phyloP scores from a whole-genome alignment of 2,797 vertebrate species.

The Tapera naevia region DNA sequence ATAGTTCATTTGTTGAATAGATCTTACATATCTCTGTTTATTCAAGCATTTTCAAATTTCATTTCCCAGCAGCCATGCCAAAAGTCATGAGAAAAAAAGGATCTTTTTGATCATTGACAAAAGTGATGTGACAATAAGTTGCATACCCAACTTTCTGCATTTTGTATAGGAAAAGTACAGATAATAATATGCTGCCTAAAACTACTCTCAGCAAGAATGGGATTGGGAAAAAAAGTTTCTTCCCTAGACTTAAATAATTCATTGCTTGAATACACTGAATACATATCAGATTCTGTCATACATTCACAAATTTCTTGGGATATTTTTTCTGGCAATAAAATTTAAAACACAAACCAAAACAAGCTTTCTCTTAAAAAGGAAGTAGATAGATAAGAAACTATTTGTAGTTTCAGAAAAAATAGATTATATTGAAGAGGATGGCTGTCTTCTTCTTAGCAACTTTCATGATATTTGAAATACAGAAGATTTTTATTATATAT shows the following conservation, averaged over 20 bases:
- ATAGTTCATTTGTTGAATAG: constrained; percentile 75
- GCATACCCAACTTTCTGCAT: not conserved
- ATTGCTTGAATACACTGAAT: constrained; percentile 45
- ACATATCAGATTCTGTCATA: constrained; percentile 27
- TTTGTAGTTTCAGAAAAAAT: not conserved
- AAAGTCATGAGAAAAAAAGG: not conserved
- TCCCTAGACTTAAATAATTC: constrained; percentile 34
- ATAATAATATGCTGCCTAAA: constrained; percentile 10
- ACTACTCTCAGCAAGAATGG: not conserved
- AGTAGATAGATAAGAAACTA: constrained; percentile 9
- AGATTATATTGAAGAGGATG: not conserved
- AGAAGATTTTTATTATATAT: constrained; percentile 24
- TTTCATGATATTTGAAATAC: constrained; percentile 31
- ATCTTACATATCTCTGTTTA: constrained; percentile 61
- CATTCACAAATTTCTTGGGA: constrained; percentile 38
- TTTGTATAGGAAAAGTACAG: not conserved
- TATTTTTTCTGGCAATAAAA: constrained; percentile 42
- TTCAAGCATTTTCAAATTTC: constrained; percentile 49
- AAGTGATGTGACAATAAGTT: constrained; percentile 49
- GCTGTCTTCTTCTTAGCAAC: not conserved
- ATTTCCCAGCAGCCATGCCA: constrained; percentile 53
- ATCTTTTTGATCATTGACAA: not conserved
- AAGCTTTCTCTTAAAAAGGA: constrained; percentile 9
- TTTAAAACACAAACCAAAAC: constrained; percentile 25
- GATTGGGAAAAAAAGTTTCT: not conserved